Evolutionary conservation across 2,797 vertebrate genomes (phyloP).

Genomic region (Potorous gilbertii): DNA sequence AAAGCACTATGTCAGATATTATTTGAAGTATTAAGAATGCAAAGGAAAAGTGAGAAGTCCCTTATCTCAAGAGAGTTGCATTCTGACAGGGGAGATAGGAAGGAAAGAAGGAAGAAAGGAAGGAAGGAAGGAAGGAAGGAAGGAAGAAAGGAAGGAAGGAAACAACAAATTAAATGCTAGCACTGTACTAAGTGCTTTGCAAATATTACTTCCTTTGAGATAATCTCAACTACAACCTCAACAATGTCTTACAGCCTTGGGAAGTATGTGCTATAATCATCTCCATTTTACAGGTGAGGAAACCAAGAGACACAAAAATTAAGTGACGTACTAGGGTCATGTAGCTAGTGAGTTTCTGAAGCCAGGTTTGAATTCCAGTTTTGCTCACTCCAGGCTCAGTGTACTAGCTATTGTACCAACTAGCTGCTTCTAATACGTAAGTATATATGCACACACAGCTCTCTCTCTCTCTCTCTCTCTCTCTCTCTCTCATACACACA

Average conservation of each 20-base stretch:
- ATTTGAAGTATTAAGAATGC: not conserved
- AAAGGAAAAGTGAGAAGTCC: not conserved
- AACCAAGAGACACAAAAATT: not conserved
- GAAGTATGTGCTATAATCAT: not conserved
- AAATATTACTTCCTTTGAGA: not conserved
- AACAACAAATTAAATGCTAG: not conserved
- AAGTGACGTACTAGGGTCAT: too few relatives aligned
- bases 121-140: too few relatives aligned
- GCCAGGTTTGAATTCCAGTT: not conserved
- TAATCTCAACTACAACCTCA: not conserved
- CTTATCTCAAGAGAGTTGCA: not conserved
- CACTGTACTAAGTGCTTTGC: not conserved
- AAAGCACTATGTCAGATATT: not conserved
- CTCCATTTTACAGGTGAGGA: not conserved
- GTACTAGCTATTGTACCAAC: not conserved
- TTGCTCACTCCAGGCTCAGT: not conserved
- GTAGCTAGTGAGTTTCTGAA: not conserved
- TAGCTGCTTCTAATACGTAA: too few relatives aligned
- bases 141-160: too few relatives aligned
- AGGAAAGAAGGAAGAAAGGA: not conserved
- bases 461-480: too few relatives aligned
- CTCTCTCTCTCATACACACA: too few relatives aligned
- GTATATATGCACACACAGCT: too few relatives aligned
- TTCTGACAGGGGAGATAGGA: not conserved
- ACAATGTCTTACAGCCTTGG: not conserved